Evolutionary conservation across 30 jellyfish, hydroid and myxozoan species (phyloP).

Genomic region (Cassiopea xamachana): DNA sequence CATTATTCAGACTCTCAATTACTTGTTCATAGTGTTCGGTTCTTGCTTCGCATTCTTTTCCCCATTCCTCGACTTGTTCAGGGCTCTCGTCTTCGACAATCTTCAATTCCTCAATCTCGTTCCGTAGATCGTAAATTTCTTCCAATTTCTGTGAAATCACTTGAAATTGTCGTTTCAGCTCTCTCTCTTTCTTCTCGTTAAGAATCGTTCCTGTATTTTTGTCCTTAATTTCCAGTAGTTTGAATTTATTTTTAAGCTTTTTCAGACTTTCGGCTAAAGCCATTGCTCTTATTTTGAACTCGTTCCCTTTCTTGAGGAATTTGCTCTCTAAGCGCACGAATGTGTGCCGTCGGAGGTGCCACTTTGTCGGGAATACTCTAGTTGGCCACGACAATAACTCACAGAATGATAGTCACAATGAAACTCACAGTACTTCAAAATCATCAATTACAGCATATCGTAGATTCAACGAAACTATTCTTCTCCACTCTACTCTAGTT

Average conservation of each 20-base stretch:
- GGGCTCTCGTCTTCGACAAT: not conserved
- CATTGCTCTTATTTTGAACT: not conserved
- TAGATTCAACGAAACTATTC: slow-evolving; percentile 11
- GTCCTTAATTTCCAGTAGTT: slow-evolving; percentile 11
- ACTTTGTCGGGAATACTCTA: slow-evolving; percentile 35
- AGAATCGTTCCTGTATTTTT: slow-evolving; percentile 1
- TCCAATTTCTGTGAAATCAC: slow-evolving; percentile 11
- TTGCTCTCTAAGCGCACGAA: not conserved
- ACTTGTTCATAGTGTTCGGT: slow-evolving; percentile 3
- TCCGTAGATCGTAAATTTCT: slow-evolving; percentile 7
- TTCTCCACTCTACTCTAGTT: slow-evolving; percentile 6
- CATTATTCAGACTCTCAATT: not conserved
- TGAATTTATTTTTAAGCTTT: not conserved
- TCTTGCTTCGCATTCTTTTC: slow-evolving; percentile 14
- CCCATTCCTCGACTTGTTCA: slow-evolving; percentile 27
- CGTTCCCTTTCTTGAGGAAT: not conserved
- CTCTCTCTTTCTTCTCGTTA: not conserved
- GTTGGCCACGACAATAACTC: slow-evolving; percentile 47
- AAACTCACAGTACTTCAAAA: slow-evolving; percentile 7
- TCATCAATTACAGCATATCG: slow-evolving; percentile 25
- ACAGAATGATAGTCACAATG: slow-evolving; percentile 14
- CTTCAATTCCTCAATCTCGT: slow-evolving; percentile 8
- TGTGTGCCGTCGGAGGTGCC: not conserved
- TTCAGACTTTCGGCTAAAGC: slow-evolving; percentile 36
- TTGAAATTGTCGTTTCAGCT: not conserved